Evolutionary conservation across 2,888 invertebrate species (phyloP), one percentile per base, ranked within the genome.

Genomic region (Drosophila tanythrix): DNA sequence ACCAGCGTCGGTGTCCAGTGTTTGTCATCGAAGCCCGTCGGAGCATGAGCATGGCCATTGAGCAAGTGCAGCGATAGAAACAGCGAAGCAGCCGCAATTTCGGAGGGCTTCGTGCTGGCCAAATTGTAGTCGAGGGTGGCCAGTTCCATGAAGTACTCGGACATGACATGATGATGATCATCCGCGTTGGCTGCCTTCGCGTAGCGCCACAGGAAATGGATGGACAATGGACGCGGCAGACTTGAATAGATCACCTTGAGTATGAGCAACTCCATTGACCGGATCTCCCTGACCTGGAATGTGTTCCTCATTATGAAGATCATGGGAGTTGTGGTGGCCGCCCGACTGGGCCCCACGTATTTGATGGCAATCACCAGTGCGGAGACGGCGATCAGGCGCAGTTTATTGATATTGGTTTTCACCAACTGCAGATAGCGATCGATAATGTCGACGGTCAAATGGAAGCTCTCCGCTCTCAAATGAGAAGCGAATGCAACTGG

Each of bases 291-390:
- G 31, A 21, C 21, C 21, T 21, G 21, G 21, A 21, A 21, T 21
- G 21, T 21, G 21, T 21, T 21, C 21, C 21, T 21, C 21, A 21
- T 21, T 21, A 21, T 21, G 21, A 1, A 21, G 21, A 21, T 1
- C 21, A 21, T 21, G 21, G 21, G 21, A 21, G 1, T 0, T 21
- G 21, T 21, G 21, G 21, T 21, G 21, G 21, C 21, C 21, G 21
- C 21, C 21, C 21, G 21, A 21, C 21, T 21, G 21, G 21, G 21
- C 21, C 21, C 99, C 93, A 99, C 99, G 90, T 98, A 99, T 93
- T 99, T 99, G 90, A 96, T 95, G 0, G 99, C 98, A 61, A 99
- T 95, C 86, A 98, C 96, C 94, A 99, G 95, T 0, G 98, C 96
- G 0, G 98, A 96, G 1, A 97, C 96, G 5, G 98, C 99, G 18